A percentile compares a stretch with the other conserved stretches of the same genome.
Conservation (phyloP, 2,113 vertebrate species). For the Neoarius graeffei region DNA sequence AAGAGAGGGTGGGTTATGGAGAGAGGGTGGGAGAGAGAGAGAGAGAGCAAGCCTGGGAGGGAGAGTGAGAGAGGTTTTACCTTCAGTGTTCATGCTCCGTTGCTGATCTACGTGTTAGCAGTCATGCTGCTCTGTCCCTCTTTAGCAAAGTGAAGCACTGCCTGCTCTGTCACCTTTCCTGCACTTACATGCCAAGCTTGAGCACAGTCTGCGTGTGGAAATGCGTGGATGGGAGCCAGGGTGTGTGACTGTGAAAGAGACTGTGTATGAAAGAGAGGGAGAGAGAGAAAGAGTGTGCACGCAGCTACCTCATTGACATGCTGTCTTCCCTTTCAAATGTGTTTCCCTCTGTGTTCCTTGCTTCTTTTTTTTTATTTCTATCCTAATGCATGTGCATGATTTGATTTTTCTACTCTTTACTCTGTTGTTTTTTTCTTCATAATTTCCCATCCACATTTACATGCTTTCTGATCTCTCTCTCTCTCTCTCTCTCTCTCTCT, state of each 20-base stretch:
- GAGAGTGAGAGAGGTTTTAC: slow-evolving; percentile 55
- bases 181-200: slow-evolving; percentile 74
- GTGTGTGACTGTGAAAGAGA: slow-evolving; percentile 31
- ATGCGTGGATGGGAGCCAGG: slow-evolving; percentile 9
- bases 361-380: slow-evolving; percentile 2
- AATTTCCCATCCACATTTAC: not conserved
- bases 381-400: slow-evolving; percentile 37
- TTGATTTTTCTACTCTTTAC: slow-evolving; percentile 5
- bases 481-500: not conserved
- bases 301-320: slow-evolving; percentile 45
- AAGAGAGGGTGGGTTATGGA: not conserved
- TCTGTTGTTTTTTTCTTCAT: not conserved
- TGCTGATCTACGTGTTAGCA: slow-evolving; percentile 53
- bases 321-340: slow-evolving; percentile 46
- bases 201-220: slow-evolving; percentile 62
- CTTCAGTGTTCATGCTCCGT: slow-evolving; percentile 44
- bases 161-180: slow-evolving; percentile 51
- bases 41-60: not conserved
- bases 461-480: not conserved
- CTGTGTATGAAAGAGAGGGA: not conserved
- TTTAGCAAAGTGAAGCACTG: slow-evolving; percentile 53
- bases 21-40: slow-evolving; percentile 13
- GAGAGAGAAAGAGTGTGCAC: slow-evolving; percentile 43
- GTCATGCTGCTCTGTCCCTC: slow-evolving; percentile 37
- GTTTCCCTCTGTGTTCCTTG: slow-evolving; percentile 50